These are phyloP conservation scores for Drosophila ustulata DNA, from an alignment of 2,888 invertebrate species.

Conservation along the genomic window DNA sequence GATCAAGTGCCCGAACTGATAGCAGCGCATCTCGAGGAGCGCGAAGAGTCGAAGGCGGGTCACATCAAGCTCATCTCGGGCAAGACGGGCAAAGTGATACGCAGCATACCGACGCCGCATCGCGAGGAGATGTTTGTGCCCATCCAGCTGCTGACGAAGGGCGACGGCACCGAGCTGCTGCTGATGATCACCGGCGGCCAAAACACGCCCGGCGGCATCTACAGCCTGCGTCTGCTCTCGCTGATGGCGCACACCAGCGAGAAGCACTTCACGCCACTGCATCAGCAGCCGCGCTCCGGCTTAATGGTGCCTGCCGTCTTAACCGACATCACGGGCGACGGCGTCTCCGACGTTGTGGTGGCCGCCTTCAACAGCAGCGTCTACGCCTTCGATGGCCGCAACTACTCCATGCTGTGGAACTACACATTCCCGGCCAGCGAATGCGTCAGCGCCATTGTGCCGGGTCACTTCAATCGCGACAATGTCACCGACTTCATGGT, in stretches of 20 bases:
- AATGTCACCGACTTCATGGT: slow-evolving; percentile 92
- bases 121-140: slow-evolving; percentile 90
- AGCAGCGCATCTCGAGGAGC: slow-evolving; percentile 88
- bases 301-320: slow-evolving; percentile 89
- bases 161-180: slow-evolving; percentile 88
- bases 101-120: slow-evolving; percentile 88
- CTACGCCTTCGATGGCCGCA: slow-evolving; percentile 90
- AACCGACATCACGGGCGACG: slow-evolving; percentile 90
- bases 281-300: slow-evolving; percentile 88
- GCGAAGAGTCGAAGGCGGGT: slow-evolving; percentile 86
- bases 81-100: slow-evolving; percentile 88
- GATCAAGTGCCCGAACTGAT: slow-evolving; percentile 90
- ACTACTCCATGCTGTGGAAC: slow-evolving; percentile 90
- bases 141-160: slow-evolving; percentile 88
- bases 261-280: slow-evolving; percentile 86
- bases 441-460: slow-evolving; percentile 91
- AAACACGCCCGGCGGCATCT: slow-evolving; percentile 90
- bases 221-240: slow-evolving; percentile 87
- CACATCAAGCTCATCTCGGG: slow-evolving; percentile 90
- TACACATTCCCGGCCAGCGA: slow-evolving; percentile 88
- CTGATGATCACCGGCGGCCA: slow-evolving; percentile 91
- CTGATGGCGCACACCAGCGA: slow-evolving; percentile 86
- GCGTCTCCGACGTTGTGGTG: slow-evolving; percentile 89
- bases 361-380: slow-evolving; percentile 90
- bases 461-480: slow-evolving; percentile 92